These are phyloP conservation scores for Cerastis rubricosa DNA, from an alignment of 2,888 invertebrate genomes.

Conservation along the genomic window DNA sequence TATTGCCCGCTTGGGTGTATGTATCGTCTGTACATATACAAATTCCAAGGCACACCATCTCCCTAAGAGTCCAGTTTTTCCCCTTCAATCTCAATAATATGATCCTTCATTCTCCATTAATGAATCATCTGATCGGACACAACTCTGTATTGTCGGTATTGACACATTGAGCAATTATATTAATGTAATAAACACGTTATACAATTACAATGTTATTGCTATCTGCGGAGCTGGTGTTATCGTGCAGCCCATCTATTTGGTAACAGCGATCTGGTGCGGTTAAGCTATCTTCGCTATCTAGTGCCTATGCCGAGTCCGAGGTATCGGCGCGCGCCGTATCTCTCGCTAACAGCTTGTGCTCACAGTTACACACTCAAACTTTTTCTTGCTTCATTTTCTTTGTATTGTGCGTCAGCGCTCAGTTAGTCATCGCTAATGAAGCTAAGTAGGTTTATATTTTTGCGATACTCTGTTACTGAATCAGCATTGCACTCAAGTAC, in stretches of 20 bases:
- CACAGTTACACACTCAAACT: conserved; percentile 41
- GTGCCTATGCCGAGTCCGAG: background rate
- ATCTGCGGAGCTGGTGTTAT: conserved; percentile 40
- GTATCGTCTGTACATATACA: background rate
- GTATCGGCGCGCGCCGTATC: conserved; percentile 8
- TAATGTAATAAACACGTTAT: conserved; percentile 28
- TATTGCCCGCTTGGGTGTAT: background rate
- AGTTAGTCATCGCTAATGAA: conserved; percentile 64
- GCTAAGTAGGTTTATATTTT: conserved; percentile 61
- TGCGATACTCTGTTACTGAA: conserved; percentile 60
- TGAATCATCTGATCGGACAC: background rate
- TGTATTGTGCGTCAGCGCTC: conserved; percentile 63
- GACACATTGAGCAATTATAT: conserved; percentile 23
- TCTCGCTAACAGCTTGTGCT: conserved; percentile 37
- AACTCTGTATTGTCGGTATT: conserved; percentile 11
- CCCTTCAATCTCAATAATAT: background rate
- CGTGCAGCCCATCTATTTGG: conserved; percentile 40
- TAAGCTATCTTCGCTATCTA: conserved; percentile 25
- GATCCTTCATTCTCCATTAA: background rate
- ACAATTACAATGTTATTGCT: conserved; percentile 30
- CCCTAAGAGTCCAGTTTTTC: background rate
- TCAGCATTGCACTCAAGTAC: conserved; percentile 61
- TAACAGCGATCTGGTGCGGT: conserved; percentile 18
- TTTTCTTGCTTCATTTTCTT: conserved; percentile 56
- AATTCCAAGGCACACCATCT: background rate